A percentile compares a stretch with the other conserved stretches of the same genome.
Evolutionary conservation across 2,113 vertebrate genomes (phyloP).

Genomic region (Apodemus speciosus): DNA sequence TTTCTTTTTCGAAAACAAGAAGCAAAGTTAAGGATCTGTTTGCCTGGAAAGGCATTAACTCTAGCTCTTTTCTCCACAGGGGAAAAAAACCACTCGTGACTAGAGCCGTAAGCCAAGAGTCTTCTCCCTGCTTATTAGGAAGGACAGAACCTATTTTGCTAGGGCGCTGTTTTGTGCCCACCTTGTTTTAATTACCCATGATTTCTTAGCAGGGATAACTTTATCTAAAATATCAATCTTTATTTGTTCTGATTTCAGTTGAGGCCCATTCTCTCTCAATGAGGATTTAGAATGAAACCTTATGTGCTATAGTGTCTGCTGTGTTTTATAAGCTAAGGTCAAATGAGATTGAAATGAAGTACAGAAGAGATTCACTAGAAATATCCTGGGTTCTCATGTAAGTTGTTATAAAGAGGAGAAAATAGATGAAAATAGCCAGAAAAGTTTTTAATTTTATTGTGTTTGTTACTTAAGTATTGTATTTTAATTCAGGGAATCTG

Average conservation of each 20-base stretch:
- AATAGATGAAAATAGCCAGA: not conserved
- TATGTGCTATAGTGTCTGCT: not conserved
- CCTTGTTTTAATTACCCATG: slow-evolving; percentile 25
- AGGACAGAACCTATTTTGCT: not conserved
- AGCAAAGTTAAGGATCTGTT: not conserved
- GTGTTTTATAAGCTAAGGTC: slow-evolving; percentile 38
- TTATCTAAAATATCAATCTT: slow-evolving; percentile 38
- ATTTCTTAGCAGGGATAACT: slow-evolving; percentile 3
- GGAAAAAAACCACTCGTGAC: not conserved
- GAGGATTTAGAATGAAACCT: slow-evolving; percentile 39
- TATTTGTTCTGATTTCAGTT: slow-evolving; percentile 5
- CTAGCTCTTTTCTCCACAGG: not conserved
- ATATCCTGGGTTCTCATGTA: not conserved
- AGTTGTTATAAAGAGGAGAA: slow-evolving; percentile 23
- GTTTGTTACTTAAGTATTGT: slow-evolving; percentile 25
- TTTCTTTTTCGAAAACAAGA: slow-evolving; percentile 30
- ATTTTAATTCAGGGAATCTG: slow-evolving; percentile 38
- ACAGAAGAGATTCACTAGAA: slow-evolving; percentile 43
- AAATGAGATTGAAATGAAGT: slow-evolving; percentile 29
- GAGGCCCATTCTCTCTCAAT: not conserved
- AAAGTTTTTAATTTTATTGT: slow-evolving; percentile 24
- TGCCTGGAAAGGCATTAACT: not conserved
- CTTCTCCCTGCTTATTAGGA: not conserved
- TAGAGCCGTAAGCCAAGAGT: not conserved
- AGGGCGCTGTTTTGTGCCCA: not conserved